Percentiles rank a stretch among this genome's conserved stretches.
Conservation (phyloP, 2,797 vertebrate genomes). For the Hippocampus kuda region DNA sequence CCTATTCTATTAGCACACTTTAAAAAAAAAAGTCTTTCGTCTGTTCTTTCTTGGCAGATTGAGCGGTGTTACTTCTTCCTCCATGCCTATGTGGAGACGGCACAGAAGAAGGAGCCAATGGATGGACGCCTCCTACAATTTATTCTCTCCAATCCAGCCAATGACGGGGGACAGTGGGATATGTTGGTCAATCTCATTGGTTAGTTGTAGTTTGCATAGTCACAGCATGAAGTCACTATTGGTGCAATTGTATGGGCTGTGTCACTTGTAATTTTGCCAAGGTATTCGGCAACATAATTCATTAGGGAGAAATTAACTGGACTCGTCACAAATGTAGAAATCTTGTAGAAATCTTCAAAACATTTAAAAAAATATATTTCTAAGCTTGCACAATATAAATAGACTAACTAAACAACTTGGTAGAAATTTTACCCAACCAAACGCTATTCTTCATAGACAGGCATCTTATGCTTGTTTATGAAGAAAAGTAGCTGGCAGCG, state of each 20-base stretch:
- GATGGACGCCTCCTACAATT: constrained; percentile 89
- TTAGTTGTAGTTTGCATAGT: constrained; percentile 52
- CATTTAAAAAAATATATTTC: too few species aligned
- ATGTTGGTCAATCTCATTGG: constrained; percentile 97
- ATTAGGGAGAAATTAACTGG: too few species aligned
- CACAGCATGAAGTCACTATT: neutral
- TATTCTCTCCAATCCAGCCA: constrained; percentile 86
- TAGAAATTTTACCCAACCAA: too few species aligned
- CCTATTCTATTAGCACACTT: neutral
- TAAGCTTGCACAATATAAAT: too few species aligned
- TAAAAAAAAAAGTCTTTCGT: neutral
- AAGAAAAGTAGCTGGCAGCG: too few species aligned
- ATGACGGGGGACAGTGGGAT: constrained; percentile 97
- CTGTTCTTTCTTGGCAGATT: constrained; percentile 59
- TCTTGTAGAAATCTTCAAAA: too few species aligned
- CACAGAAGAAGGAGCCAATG: constrained; percentile 83
- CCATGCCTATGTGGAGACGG: constrained; percentile 86
- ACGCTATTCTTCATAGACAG: too few species aligned
- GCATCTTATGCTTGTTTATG: too few species aligned
- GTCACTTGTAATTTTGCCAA: too few species aligned
- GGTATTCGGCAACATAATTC: too few species aligned
- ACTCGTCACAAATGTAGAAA: too few species aligned
- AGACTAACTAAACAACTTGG: too few species aligned
- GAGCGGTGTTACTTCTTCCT: constrained; percentile 94
- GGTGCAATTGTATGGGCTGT: neutral